Percentiles rank a stretch among this genome's conserved stretches.
Evolutionary conservation across 2,113 vertebrate genomes (phyloP).

Genomic region (Nipponia nippon): DNA sequence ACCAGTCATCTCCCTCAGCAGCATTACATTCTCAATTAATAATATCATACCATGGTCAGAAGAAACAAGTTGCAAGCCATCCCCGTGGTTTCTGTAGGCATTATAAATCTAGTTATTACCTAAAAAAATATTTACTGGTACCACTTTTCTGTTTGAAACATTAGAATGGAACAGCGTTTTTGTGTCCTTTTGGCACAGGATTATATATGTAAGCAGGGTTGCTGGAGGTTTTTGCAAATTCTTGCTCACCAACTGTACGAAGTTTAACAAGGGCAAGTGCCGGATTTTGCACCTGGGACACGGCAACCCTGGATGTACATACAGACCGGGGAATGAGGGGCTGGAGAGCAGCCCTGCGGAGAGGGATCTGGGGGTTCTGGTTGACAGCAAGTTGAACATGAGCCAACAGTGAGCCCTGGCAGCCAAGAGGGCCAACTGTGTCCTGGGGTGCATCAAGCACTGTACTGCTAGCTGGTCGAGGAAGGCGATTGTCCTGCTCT

Average conservation of each 20-base stretch:
- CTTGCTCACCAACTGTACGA: not conserved
- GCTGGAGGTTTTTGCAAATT: not conserved
- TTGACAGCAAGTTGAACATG: no score
- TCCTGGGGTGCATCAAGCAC: no score
- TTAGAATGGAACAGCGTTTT: not conserved
- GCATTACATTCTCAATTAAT: not conserved
- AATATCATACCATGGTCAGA: rapidly evolving
- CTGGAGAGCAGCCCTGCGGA: no score
- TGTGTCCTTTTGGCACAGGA: not conserved
- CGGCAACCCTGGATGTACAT: no score
- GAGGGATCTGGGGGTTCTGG: no score
- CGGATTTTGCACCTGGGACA: no score
- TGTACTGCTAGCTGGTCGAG: no score
- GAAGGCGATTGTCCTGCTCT: no score
- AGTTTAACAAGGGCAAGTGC: no score
- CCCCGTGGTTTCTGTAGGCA: not conserved
- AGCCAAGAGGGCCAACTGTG: no score
- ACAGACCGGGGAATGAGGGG: no score
- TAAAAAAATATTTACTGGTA: not conserved
- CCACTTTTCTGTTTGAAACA: not conserved
- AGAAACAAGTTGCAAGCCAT: not conserved
- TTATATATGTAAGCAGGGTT: not conserved
- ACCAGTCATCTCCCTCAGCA: not conserved
- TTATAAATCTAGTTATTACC: not conserved
- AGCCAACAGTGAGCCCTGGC: no score